Percentiles rank a stretch among this genome's conserved stretches.
Evolutionary conservation across 2,113 vertebrate species (phyloP).

Genomic region (Brachyistius frenatus): DNA sequence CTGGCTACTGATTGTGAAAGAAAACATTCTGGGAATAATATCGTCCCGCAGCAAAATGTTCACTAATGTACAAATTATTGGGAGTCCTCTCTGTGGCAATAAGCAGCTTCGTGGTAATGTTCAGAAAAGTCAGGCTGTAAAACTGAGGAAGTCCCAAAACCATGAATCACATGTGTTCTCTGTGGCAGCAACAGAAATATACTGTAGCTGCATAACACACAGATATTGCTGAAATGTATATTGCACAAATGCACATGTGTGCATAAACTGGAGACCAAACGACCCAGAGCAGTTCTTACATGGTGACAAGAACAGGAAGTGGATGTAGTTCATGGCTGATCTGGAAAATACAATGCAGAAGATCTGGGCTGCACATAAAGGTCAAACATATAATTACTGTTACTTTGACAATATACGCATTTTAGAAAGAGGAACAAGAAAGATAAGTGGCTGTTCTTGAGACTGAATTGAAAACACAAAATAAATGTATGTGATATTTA

Average conservation of each 20-base stretch:
- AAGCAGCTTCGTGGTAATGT: neutral
- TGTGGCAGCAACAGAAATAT: neutral
- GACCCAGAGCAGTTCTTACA: neutral
- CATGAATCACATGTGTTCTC: conserved; percentile 19
- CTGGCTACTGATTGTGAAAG: conserved; percentile 1
- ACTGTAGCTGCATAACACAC: neutral
- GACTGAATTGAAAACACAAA: neutral
- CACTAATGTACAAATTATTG: conserved; percentile 10
- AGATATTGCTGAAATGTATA: neutral
- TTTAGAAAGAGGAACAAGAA: neutral
- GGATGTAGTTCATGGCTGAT: neutral
- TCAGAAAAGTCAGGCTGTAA: conserved; percentile 7
- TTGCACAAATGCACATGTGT: neutral
- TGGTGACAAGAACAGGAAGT: conserved; percentile 54
- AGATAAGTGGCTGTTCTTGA: neutral
- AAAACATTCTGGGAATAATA: conserved; percentile 8
- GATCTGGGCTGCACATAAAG: neutral
- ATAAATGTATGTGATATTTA: too few species aligned
- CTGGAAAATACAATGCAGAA: conserved; percentile 40
- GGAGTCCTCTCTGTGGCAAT: conserved; percentile 71
- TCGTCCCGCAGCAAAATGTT: too few species aligned
- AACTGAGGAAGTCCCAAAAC: conserved; percentile 59
- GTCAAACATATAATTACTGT: neutral
- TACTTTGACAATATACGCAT: neutral
- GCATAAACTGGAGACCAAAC: neutral